Conservation (phyloP, 2,888 invertebrate species). For the Brachypalpus laphriformis region DNA sequence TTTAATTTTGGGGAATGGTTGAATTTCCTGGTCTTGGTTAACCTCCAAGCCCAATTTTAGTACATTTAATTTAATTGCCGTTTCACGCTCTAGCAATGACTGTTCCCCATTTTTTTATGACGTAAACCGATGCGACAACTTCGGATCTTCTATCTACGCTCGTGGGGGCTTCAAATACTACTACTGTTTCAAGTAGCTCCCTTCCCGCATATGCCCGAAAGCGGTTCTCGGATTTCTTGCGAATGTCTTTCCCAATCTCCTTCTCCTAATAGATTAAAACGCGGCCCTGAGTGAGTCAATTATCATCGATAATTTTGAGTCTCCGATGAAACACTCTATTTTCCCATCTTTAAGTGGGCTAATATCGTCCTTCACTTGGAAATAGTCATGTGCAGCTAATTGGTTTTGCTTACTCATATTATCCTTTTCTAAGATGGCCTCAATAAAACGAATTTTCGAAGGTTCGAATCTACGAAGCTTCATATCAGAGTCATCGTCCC, state of each 20-base stretch:
- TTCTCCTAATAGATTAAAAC: slow-evolving; percentile 46
- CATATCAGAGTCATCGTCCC: neutral
- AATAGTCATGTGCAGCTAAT: neutral
- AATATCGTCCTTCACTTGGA: neutral
- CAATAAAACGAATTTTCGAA: neutral
- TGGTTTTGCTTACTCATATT: neutral
- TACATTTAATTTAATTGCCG: slow-evolving; percentile 39
- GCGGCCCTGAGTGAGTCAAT: slow-evolving; percentile 56
- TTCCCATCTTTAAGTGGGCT: slow-evolving; percentile 17
- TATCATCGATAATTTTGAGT: slow-evolving; percentile 40
- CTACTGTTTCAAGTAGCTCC: slow-evolving; percentile 22
- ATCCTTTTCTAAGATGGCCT: neutral
- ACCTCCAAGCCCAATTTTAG: slow-evolving; percentile 39
- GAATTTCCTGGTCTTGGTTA: slow-evolving; percentile 24
- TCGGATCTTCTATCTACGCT: slow-evolving; percentile 8
- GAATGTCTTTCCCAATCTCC: slow-evolving; percentile 43
- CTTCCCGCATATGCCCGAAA: slow-evolving; percentile 50
- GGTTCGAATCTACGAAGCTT: neutral
- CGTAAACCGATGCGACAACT: slow-evolving; percentile 50
- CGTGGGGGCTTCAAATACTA: slow-evolving; percentile 43
- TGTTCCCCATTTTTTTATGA: slow-evolving; percentile 46
- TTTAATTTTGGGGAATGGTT: slow-evolving; percentile 75
- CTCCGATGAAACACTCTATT: slow-evolving; percentile 40
- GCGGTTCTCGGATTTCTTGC: slow-evolving; percentile 27
- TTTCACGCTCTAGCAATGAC: slow-evolving; percentile 40